phyloP scores from a whole-genome alignment of 2,888 invertebrate species.

The Serripes groenlandicus region DNA sequence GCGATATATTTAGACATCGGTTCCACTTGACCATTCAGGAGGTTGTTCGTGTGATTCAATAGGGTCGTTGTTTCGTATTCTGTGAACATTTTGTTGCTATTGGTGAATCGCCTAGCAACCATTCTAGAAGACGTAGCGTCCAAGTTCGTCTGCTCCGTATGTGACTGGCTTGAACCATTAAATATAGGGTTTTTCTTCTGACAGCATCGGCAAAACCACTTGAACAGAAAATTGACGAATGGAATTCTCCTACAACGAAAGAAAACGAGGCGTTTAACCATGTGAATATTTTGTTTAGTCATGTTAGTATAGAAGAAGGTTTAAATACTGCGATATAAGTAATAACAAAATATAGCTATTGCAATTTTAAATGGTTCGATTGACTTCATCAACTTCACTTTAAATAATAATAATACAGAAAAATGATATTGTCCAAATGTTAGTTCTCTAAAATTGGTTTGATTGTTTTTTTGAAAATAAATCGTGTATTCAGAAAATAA shows the following conservation, averaged over 20 bases:
- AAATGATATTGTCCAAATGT: too few species aligned
- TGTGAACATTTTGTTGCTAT: not conserved
- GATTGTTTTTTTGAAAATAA: too few species aligned
- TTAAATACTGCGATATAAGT: too few species aligned
- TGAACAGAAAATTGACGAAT: constrained; percentile 43
- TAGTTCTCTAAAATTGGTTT: too few species aligned
- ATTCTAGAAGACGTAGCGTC: constrained; percentile 36
- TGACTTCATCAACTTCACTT: too few species aligned
- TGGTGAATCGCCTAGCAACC: constrained; percentile 4
- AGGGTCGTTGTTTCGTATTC: constrained; percentile 33
- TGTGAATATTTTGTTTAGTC: too few species aligned
- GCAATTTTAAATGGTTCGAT: too few species aligned
- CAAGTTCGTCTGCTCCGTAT: constrained; percentile 49
- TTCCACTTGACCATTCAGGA: not conserved
- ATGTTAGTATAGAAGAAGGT: too few species aligned
- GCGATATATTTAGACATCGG: constrained; percentile 1
- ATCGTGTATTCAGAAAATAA: too few species aligned
- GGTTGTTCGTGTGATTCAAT: not conserved
- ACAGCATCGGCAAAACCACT: constrained; percentile 59
- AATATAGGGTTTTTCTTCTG: constrained; percentile 12
- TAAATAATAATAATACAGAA: too few species aligned
- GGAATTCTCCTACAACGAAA: constrained; percentile 64
- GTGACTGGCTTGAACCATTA: constrained; percentile 6
- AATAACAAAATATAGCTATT: too few species aligned
- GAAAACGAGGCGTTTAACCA: too few species aligned